Evolutionary conservation across 2,797 vertebrate species (phyloP).

Genomic region (Melanotaenia boesemani): DNA sequence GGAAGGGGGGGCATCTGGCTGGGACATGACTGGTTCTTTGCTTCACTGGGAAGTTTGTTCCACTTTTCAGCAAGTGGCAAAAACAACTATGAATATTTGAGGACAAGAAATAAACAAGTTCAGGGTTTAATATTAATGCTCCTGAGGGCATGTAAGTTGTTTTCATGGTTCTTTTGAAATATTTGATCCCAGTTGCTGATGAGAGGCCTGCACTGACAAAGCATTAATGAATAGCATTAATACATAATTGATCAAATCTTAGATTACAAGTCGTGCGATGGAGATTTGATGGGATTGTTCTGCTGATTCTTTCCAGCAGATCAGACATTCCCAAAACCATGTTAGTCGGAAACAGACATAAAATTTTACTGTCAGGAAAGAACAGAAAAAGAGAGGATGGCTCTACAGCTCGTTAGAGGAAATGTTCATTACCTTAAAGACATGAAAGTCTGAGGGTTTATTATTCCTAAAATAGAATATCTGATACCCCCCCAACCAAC

Average conservation of each 20-base stretch:
- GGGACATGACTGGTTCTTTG: slow-evolving; percentile 44
- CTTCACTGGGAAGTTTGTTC: slow-evolving; percentile 76
- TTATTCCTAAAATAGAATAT: slow-evolving; percentile 6
- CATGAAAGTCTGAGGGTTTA: not conserved
- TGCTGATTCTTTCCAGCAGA: slow-evolving; percentile 56
- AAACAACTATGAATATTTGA: slow-evolving; percentile 86
- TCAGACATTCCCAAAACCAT: slow-evolving; percentile 5
- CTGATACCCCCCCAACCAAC: not conserved
- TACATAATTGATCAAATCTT: slow-evolving; percentile 74
- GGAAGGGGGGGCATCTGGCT: slow-evolving; percentile 44
- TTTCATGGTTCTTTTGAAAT: slow-evolving; percentile 75
- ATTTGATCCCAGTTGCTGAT: slow-evolving; percentile 68
- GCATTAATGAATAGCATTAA: slow-evolving; percentile 73
- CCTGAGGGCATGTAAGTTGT: slow-evolving; percentile 72
- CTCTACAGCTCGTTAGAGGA: not conserved
- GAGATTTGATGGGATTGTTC: slow-evolving; percentile 22
- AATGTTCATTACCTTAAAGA: not conserved
- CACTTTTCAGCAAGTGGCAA: slow-evolving; percentile 74
- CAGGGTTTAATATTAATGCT: slow-evolving; percentile 83
- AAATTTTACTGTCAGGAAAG: slow-evolving; percentile 25
- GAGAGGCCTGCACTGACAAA: slow-evolving; percentile 61
- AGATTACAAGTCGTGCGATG: slow-evolving; percentile 50
- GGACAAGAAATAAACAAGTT: slow-evolving; percentile 80
- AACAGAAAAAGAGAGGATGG: not conserved
- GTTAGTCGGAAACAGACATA: slow-evolving; percentile 20